Evolutionary conservation across 1,140 invertebrate species (phyloP), one percentile per base, ranked within the genome.

Genomic region (Nylanderia fulva): DNA sequence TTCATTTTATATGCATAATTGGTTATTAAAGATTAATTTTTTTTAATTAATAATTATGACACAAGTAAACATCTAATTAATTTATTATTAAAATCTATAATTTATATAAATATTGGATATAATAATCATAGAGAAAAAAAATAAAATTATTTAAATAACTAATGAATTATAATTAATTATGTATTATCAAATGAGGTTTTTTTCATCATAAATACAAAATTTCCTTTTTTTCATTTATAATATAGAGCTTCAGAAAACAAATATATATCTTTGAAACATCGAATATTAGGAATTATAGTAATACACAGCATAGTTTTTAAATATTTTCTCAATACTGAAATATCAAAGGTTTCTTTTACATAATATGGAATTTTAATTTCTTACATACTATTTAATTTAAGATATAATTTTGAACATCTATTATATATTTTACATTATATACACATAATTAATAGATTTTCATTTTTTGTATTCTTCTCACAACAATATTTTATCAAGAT

Each of bases 161-260:
- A 33, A 33, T 33, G 27, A 54, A 15, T 39, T 72, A 72, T 4
- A 48, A 4, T 48, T 4, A 48, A 18, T 11, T 15, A 56, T 18
- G 0, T 72, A 48, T 72, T 72, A 58, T 72, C 29, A n/a, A 39
- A 58, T 72, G 27, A 72, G 7, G 9, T n/a, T 56, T 72, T n/a
- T 36, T 52, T 39, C 33, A 11, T 56, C 54, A 36, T 72, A 58
- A 72, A 36, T 54, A 5, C 4, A 71, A 56, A 18, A 56, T 72
- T 72, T n/a, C 56, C 5, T 11, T 68, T 27, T 56, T 24, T 56
- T n/a, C 36, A 74, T 39, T 74, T 74, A 33, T n/a, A n/a, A 6
- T 56, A 27, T n/a, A 33, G 8, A 27, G 3, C n/a, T n/a, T 15
- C 21, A n/a, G n/a, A 39, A 42, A 75, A 61, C 18, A 29, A 27